These are phyloP conservation scores for Podocnemis expansa DNA, from an alignment of 2,113 vertebrate species.

Conservation along the genomic window DNA sequence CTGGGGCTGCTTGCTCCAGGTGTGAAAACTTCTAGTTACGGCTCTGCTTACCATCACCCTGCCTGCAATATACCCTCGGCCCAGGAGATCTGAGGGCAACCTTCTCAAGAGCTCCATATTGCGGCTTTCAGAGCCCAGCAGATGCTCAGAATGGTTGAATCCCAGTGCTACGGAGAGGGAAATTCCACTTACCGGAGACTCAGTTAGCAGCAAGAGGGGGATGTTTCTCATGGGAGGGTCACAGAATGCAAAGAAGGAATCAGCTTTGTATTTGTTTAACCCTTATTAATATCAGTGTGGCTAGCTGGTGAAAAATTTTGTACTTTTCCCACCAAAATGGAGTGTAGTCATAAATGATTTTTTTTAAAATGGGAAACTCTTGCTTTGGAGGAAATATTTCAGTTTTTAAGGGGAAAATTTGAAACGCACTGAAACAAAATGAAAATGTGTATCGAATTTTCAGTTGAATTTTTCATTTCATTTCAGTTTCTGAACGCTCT, in stretches of 20 bases:
- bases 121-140: neutral
- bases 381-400: neutral
- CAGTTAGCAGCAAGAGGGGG: neutral
- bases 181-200: neutral
- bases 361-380: neutral
- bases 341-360: neutral
- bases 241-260: neutral
- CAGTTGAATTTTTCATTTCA: neutral
- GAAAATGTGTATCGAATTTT: neutral
- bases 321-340: neutral
- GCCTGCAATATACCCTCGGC: neutral
- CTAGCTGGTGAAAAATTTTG: neutral
- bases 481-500: neutral
- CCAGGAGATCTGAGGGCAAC: neutral
- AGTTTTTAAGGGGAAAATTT: neutral
- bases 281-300: neutral
- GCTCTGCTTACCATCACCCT: neutral
- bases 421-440: neutral
- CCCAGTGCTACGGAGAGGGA: neutral
- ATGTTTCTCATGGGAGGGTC: neutral
- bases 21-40: no score
- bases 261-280: neutral
- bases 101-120: neutral
- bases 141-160: neutral
- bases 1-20: no score